Evolutionary conservation across 2,113 vertebrate species (phyloP), one percentile per base, ranked within the genome.

Genomic region (Naja naja): DNA sequence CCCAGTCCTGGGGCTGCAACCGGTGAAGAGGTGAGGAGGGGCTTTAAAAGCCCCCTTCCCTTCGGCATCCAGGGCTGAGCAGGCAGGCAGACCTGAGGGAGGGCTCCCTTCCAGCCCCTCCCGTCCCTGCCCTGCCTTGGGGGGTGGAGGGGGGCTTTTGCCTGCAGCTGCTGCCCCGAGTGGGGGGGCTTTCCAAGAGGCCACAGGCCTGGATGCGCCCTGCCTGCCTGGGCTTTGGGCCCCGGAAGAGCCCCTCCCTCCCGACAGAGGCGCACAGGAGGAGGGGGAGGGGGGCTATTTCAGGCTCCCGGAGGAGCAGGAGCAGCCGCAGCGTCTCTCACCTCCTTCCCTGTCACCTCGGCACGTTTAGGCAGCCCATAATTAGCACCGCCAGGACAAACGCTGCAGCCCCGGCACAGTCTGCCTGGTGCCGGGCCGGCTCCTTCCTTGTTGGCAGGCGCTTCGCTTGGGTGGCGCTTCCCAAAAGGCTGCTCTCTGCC

Each of bases 311-410:
- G 54, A 6, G 91, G 94, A 53, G 18, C 55, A 56, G 93, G n/a
- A n/a, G n/a, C n/a, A n/a, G n/a, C n/a, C n/a, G n/a, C n/a, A n/a
- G 6, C 87, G 95, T 97, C 96, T 97, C 93, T 74, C 96, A 95
- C 94, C 49, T 95, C 94, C 95, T 93, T 91, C 96, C 92, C 74
- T 95, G 94, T 93, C 49, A 94, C 95, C 95, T 93, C 91, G 95
- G 93, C 92, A 94, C 95, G 96, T 90, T 93, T 89, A 86, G 74
- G 93, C 93, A 94, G 81, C 90, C 95, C 96, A 94, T 95, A 96
- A 97, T 97, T 97, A 96, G 94, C 93, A 87, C 94, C 90, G 5
- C 92, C 91, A 87, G 88, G 90, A 16, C 91, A 95, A 96, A 60
- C 56, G 45, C n/a, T 34, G 64, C 64, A 1, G 34, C 92, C 91